A percentile compares a stretch with the other conserved stretches of the same genome.
Conservation (phyloP, 1,140 invertebrate species). For the Notospermus geniculatus region DNA sequence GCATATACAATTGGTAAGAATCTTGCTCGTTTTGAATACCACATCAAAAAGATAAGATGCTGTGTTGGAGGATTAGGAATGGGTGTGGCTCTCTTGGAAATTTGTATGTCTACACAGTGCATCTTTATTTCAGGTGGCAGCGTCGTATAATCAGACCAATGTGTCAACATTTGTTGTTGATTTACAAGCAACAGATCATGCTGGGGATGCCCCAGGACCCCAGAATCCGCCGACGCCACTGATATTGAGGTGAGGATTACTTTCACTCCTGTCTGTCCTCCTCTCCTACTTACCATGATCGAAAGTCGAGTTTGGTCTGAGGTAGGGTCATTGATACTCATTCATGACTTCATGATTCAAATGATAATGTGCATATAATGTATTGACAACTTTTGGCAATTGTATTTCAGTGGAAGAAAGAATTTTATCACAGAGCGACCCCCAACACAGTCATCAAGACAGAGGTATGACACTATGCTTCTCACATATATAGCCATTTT, state of each 20-base stretch:
- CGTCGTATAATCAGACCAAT: constrained; percentile 76
- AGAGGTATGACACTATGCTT: constrained; percentile 29
- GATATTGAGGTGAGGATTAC: background rate
- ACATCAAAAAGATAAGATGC: too few relatives aligned
- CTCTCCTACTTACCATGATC: too few relatives aligned
- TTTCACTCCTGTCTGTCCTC: too few relatives aligned
- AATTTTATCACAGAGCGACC: constrained; percentile 48
- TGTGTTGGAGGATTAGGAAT: background rate
- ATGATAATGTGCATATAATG: background rate
- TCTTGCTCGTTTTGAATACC: too few relatives aligned
- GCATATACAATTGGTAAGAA: constrained; percentile 46
- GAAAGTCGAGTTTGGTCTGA: too few relatives aligned
- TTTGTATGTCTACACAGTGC: too few relatives aligned
- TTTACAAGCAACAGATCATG: constrained; percentile 59
- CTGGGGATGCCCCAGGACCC: background rate
- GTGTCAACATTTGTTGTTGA: constrained; percentile 85
- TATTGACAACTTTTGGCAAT: background rate
- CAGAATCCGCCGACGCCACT: background rate
- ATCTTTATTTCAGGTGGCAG: constrained; percentile 80
- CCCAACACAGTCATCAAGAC: constrained; percentile 43
- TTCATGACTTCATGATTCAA: too few relatives aligned
- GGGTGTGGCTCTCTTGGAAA: too few relatives aligned
- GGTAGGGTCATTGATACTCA: background rate
- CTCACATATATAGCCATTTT: constrained; percentile 9
- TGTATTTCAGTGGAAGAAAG: constrained; percentile 37